Evolutionary conservation across 2,113 vertebrate species (phyloP), one percentile per base, ranked within the genome.

Genomic region (Acinonyx jubatus): DNA sequence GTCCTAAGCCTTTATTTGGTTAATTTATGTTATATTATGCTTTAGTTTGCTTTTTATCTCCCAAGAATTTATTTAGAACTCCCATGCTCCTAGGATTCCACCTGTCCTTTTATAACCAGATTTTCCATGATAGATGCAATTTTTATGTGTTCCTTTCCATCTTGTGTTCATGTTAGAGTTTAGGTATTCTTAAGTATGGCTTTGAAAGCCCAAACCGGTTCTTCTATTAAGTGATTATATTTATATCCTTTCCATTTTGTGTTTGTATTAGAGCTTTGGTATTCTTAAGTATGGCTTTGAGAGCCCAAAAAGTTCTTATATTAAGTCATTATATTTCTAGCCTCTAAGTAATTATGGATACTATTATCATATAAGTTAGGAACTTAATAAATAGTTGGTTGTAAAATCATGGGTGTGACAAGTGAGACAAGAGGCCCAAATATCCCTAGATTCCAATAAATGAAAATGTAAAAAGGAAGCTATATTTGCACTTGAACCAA

Each of bases 391-490:
- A 74, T 45, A 63, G 19, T 91, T 74, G 10, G 2, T 66, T 92
- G 18, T 96, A 84, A 92, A 87, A 55, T 25, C 9, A 76, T 41
- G 38, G 29, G 1, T 50, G 21, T 78, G 31, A 90, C 94, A 71
- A 88, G 13, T 33, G 16, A 87, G 25, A 15, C 27, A 92, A 80
- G 23, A 61, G 31, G 10, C 15, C 1, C 50, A n/a, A 86, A 93
- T 16, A 86, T 82, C 27, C 18, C 19, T 78, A 93, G 31, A 45
- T 89, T 36, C 36, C 57, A 73, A 36, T 27, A 41, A 87, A 84
- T 68, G 10, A 92, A 69, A 96, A 52, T 55, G 16, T 92, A 16
- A 91, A 96, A 96, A 87, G 73, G 18, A 84, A 91, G 57, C 65
- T 50, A 8, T 87, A 45, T 74, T 94, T 93, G 38, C 14, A 78